Evolutionary conservation across 1,140 invertebrate genomes (phyloP).

Genomic region (Lycorma delicatula): DNA sequence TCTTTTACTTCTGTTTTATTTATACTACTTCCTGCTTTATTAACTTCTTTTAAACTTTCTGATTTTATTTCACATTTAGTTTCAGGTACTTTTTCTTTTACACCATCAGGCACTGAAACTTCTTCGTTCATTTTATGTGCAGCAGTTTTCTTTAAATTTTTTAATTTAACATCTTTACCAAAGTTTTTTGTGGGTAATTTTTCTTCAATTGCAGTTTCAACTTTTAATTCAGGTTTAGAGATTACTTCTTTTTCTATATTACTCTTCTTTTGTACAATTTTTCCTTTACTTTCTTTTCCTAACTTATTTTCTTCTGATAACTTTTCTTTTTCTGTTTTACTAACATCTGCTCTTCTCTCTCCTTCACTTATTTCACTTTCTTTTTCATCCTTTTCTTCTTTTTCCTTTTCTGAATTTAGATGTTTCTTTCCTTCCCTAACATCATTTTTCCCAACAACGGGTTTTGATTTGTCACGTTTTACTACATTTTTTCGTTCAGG

Average conservation of each 20-base stretch:
- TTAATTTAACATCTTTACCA: too few species aligned
- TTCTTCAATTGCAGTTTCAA: not conserved
- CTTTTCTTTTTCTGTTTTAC: conserved; percentile 17
- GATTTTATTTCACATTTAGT: too few species aligned
- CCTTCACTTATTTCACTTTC: too few species aligned
- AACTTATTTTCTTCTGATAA: conserved; percentile 7
- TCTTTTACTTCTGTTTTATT: too few species aligned
- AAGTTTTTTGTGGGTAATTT: not conserved
- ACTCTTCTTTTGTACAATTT: not conserved
- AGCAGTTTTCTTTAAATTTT: too few species aligned
- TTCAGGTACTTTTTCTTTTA: too few species aligned
- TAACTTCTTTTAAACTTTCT: too few species aligned
- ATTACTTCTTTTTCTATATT: too few species aligned
- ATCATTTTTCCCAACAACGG: not conserved
- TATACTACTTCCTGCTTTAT: too few species aligned
- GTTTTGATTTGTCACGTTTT: not conserved
- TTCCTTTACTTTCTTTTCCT: conserved; percentile 14
- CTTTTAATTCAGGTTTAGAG: not conserved
- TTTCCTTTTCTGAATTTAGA: not conserved
- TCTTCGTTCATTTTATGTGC: too few species aligned
- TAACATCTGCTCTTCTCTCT: too few species aligned
- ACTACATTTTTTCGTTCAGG: not conserved
- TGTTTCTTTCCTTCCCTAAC: not conserved
- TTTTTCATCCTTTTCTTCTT: not conserved
- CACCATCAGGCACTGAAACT: too few species aligned